Evolutionary conservation across 2,888 invertebrate species (phyloP).

Genomic region (Ashinkailepas kermadecensis): DNA sequence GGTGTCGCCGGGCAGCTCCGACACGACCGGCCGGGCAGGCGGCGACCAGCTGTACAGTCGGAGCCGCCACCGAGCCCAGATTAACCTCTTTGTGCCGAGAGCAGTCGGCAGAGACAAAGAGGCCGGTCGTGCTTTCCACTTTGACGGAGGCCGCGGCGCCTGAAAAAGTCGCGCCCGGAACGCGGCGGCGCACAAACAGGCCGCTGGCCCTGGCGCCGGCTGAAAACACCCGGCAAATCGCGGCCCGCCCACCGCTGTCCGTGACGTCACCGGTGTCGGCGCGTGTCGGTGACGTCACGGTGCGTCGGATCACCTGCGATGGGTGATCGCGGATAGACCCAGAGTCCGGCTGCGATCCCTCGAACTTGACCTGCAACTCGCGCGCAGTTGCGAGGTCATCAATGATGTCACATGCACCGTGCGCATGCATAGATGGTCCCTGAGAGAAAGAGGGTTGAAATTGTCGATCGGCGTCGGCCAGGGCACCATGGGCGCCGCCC

Average conservation of each 20-base stretch:
- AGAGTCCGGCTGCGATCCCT: too few species aligned
- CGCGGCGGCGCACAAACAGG: too few species aligned
- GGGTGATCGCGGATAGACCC: not conserved
- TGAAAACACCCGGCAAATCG: not conserved
- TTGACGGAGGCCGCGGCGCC: not conserved
- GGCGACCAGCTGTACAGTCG: too few species aligned
- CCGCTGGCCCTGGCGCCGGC: not conserved
- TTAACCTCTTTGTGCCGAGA: not conserved
- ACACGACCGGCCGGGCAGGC: not conserved
- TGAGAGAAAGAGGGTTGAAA: too few species aligned
- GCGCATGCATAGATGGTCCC: too few species aligned
- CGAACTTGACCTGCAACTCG: too few species aligned
- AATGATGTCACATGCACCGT: too few species aligned
- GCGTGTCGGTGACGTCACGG: too few species aligned
- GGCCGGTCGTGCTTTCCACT: not conserved
- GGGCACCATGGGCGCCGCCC: too few species aligned
- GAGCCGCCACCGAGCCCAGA: not conserved
- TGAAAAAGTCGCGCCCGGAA: too few species aligned
- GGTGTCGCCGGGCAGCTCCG: not conserved
- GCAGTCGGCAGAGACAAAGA: not conserved
- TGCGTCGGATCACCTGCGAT: not conserved
- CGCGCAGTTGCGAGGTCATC: too few species aligned
- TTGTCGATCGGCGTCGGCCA: too few species aligned
- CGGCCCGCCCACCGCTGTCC: not conserved
- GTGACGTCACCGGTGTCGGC: not conserved